phyloP scores from a whole-genome alignment of 2,888 invertebrate species.

The Hedya salicella region DNA sequence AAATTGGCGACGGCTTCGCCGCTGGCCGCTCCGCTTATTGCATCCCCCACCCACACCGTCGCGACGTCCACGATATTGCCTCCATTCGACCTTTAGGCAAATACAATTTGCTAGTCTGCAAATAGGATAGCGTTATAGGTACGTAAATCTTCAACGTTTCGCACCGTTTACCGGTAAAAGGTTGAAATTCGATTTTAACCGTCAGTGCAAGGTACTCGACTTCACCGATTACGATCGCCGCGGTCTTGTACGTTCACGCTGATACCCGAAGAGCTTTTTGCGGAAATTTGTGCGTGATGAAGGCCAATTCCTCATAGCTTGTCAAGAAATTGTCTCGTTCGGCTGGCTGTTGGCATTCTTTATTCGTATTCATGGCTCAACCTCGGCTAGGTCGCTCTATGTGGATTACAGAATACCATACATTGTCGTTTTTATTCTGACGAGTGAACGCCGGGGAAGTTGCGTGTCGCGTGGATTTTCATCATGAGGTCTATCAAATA shows the following conservation, averaged over 20 bases:
- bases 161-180: slow-evolving; percentile 67
- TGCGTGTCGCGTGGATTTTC: slow-evolving; percentile 80
- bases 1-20: slow-evolving; percentile 83
- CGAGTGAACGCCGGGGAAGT: slow-evolving; percentile 78
- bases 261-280: slow-evolving; percentile 54
- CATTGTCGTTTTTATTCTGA: slow-evolving; percentile 78
- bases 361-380: slow-evolving; percentile 75
- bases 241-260: slow-evolving; percentile 47
- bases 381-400: slow-evolving; percentile 58
- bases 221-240: slow-evolving; percentile 62
- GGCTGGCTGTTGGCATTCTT: slow-evolving; percentile 61
- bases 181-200: slow-evolving; percentile 75
- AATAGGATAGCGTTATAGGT: slow-evolving; percentile 79
- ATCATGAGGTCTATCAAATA: slow-evolving; percentile 81
- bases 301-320: slow-evolving; percentile 73
- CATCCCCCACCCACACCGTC: slow-evolving; percentile 80
- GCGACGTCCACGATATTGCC: slow-evolving; percentile 83
- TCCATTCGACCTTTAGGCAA: slow-evolving; percentile 83
- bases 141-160: slow-evolving; percentile 73
- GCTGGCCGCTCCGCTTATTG: slow-evolving; percentile 83
- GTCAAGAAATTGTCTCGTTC: slow-evolving; percentile 73
- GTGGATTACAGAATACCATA: slow-evolving; percentile 68
- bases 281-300: slow-evolving; percentile 77
- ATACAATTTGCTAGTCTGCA: slow-evolving; percentile 81
- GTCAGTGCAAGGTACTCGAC: slow-evolving; percentile 52